phyloP scores from a whole-genome alignment of 2,888 invertebrate species.

The Dusona sp. region DNA sequence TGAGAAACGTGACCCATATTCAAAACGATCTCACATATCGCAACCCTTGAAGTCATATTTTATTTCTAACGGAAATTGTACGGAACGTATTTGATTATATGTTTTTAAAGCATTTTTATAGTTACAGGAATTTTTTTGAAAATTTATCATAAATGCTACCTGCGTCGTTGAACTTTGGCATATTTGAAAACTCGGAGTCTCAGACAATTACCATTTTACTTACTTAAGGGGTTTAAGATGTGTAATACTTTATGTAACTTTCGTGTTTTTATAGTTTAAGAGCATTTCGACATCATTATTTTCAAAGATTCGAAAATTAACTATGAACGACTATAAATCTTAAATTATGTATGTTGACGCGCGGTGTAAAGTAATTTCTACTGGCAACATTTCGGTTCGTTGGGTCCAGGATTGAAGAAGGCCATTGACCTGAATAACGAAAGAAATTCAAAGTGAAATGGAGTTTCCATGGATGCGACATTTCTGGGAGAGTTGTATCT shows the following conservation, averaged over 20 bases:
- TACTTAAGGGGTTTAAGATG: neutral
- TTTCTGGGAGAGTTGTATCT: neutral
- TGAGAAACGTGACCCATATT: conserved; percentile 48
- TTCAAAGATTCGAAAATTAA: neutral
- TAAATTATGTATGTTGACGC: neutral
- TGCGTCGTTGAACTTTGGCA: no score
- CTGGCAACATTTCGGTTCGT: conserved; percentile 20
- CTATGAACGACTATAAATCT: neutral
- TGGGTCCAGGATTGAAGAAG: neutral
- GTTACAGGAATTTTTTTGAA: neutral
- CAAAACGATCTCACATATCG: neutral
- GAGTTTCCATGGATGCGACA: conserved; percentile 35
- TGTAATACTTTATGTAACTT: neutral
- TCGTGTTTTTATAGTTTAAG: neutral
- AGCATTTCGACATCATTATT: neutral
- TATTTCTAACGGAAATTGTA: neutral
- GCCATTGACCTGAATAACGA: conserved; percentile 44
- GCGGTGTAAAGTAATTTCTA: neutral
- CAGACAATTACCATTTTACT: neutral
- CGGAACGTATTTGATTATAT: neutral
- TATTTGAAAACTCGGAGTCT: no score
- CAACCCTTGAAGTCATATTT: neutral
- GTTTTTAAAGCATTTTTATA: neutral
- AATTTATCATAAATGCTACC: neutral
- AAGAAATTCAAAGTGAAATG: conserved; percentile 29